Conservation (phyloP, 1,140 invertebrate species). For the Aplysia californica region DNA sequence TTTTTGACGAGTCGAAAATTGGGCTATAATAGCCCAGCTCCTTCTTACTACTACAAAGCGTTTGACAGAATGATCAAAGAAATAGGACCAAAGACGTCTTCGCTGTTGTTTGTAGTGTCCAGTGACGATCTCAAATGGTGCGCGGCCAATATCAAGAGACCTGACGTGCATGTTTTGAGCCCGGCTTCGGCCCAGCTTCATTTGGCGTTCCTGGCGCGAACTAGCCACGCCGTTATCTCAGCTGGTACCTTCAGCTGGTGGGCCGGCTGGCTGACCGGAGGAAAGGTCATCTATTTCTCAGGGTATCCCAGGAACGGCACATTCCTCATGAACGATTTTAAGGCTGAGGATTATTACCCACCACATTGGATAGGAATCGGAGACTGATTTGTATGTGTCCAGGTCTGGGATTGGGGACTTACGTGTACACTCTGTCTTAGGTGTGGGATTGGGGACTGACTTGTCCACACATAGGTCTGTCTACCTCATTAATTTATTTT, state of each 20-base stretch:
- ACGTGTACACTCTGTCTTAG: too few species aligned
- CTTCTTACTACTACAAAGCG: too few species aligned
- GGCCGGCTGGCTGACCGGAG: too few species aligned
- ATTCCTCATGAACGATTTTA: slow-evolving; percentile 28
- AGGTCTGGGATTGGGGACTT: too few species aligned
- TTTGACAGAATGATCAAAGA: slow-evolving; percentile 38
- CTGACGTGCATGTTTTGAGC: slow-evolving; percentile 31
- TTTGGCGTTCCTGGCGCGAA: slow-evolving; percentile 46
- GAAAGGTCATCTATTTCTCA: slow-evolving; percentile 53
- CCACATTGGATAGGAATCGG: slow-evolving; percentile 34
- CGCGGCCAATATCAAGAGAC: slow-evolving; percentile 24
- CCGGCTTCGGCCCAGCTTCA: slow-evolving; percentile 46
- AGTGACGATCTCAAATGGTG: slow-evolving; percentile 51
- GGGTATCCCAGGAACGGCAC: slow-evolving; percentile 35
- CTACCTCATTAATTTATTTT: too few species aligned
- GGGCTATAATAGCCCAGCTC: slow-evolving; percentile 40
- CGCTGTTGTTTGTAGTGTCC: slow-evolving; percentile 42
- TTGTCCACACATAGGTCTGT: too few species aligned
- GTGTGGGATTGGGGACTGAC: too few species aligned
- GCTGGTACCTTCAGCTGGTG: slow-evolving; percentile 59
- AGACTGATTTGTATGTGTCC: slow-evolving; percentile 3
- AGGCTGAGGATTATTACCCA: slow-evolving; percentile 38
- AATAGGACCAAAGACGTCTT: slow-evolving; percentile 28
- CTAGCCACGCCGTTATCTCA: slow-evolving; percentile 54
- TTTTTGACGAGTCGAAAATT: slow-evolving; percentile 18